Evolutionary conservation across 2,888 invertebrate species (phyloP), one percentile per base, ranked within the genome.

Genomic region (Athetis lepigone): DNA sequence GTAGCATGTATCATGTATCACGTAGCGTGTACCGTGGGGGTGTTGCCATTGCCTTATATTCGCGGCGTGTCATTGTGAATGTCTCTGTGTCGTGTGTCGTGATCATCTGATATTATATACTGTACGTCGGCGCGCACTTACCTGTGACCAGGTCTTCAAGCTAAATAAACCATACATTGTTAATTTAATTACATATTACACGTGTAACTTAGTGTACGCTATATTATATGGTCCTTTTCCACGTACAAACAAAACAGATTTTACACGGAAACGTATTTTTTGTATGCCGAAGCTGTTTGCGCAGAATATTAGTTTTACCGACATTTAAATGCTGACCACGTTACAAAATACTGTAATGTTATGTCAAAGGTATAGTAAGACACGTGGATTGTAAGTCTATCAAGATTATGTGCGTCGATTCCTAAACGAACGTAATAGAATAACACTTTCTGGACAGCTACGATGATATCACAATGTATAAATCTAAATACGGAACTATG

Each of bases 31-130:
- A 5, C 1, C 33, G 65, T 58, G 60, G n/a, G 61, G 59, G 62
- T 43, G 70, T 40, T n/a, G n/a, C 39, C 42, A 63, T 29, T 62
- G 74, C 70, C 74, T 74, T 74, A 73, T 58, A 47, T 29, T 42
- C 51, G 49, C 57, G 60, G 61, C 73, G 66, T 58, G 47, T 61
- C 33, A 9, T 57, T 58, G 36, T 36, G 21, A 36, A 59, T 64
- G 52, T 57, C 9, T 65, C 19, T 33, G 46, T 74, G 73, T 73
- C 59, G 70, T 66, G 69, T 59, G 47, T 66, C 42, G 57, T 70
- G 49, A 37, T 64, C 47, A 29, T 52, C 27, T 42, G 46, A 18
- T 55, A 21, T 23, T 36, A 29, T 40, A 18, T 8, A n/a, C n/a
- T n/a, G n/a, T n/a, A n/a, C 7, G n/a, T 68, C 36, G 3, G 52